These are phyloP conservation scores for Onychostoma macrolepis DNA, from an alignment of 2,113 vertebrate genomes.

Conservation along the genomic window DNA sequence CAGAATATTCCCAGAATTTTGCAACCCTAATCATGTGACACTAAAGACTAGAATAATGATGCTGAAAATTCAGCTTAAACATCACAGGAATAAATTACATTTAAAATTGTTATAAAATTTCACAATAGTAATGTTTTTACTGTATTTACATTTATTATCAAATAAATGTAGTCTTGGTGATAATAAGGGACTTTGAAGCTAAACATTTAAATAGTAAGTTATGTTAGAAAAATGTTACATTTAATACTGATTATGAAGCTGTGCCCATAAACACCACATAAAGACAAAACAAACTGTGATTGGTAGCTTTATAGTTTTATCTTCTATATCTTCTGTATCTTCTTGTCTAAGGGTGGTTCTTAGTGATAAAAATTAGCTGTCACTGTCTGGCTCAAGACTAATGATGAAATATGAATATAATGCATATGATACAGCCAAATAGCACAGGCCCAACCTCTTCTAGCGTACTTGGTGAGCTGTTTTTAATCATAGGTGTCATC, in stretches of 20 bases:
- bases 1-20: too few species aligned
- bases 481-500: constrained; percentile 24
- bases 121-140: not conserved
- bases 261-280: too few species aligned
- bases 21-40: not conserved
- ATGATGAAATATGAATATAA: not conserved
- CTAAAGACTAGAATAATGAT: not conserved
- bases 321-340: too few species aligned
- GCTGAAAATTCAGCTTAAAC: not conserved
- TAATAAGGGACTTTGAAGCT: not conserved
- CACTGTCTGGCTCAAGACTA: not conserved
- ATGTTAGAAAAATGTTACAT: not conserved
- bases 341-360: not conserved
- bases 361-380: not conserved
- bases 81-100: not conserved
- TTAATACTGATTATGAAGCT: not conserved
- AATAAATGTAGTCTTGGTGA: not conserved
- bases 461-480: not conserved
- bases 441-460: not conserved
- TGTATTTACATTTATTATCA: not conserved
- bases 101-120: not conserved
- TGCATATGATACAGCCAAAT: not conserved
- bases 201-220: not conserved
- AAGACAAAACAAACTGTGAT: too few species aligned
- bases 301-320: too few species aligned